These are phyloP conservation scores for Pteronotus mesoamericanus DNA, from an alignment of 2,797 vertebrate species.

Conservation along the genomic window DNA sequence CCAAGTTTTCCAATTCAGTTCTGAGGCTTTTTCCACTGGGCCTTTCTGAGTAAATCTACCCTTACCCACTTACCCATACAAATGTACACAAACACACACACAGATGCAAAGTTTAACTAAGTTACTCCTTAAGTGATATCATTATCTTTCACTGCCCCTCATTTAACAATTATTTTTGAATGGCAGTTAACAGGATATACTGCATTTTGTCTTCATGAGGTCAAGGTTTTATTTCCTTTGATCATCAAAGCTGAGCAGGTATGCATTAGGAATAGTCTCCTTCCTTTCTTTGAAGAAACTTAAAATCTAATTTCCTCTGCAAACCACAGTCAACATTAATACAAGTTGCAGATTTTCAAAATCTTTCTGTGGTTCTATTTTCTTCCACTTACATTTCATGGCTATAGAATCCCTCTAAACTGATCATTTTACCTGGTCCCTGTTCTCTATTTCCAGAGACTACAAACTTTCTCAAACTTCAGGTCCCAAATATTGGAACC, in stretches of 20 bases:
- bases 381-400: neutral
- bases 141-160: neutral
- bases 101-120: neutral
- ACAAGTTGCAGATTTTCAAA: neutral
- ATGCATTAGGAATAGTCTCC: neutral
- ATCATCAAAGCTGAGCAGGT: neutral
- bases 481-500: neutral
- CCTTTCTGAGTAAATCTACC: neutral
- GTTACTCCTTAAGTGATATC: neutral
- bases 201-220: neutral
- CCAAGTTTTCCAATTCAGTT: neutral
- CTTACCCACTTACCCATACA: neutral
- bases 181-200: neutral
- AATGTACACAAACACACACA: neutral
- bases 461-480: neutral
- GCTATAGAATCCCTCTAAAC: neutral
- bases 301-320: neutral
- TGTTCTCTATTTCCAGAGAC: neutral
- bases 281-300: constrained; percentile 17
- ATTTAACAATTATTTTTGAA: neutral
- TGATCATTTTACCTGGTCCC: neutral
- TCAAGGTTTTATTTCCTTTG: constrained; percentile 23
- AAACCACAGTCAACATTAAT: neutral
- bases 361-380: neutral
- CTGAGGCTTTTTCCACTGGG: neutral